Evolutionary conservation across 2,888 invertebrate genomes (phyloP).

Genomic region (Synanthedon vespiformis): DNA sequence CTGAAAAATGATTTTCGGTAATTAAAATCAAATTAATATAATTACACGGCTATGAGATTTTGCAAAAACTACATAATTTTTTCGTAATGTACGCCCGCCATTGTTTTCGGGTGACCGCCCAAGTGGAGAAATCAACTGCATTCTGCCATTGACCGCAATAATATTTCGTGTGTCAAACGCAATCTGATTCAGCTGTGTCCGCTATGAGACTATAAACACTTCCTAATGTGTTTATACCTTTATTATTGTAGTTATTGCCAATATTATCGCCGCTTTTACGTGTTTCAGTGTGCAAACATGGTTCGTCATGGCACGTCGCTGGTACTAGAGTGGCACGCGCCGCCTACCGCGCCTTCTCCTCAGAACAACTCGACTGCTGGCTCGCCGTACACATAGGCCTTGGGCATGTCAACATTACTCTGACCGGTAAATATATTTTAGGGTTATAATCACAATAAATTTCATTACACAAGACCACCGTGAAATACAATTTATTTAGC

Average conservation of each 20-base stretch:
- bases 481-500: too few relatives aligned
- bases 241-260: not conserved
- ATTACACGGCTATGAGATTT: conserved; percentile 15
- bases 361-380: conserved; percentile 87
- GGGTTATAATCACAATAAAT: too few relatives aligned
- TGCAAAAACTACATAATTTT: conserved; percentile 18
- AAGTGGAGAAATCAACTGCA: conserved; percentile 37
- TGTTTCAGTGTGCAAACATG: conserved; percentile 85
- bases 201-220: not conserved
- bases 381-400: conserved; percentile 94
- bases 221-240: not conserved
- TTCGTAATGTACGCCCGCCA: conserved; percentile 28
- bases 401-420: conserved; percentile 94
- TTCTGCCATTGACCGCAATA: conserved; percentile 36
- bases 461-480: too few relatives aligned
- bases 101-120: conserved; percentile 41
- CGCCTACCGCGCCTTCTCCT: conserved; percentile 91
- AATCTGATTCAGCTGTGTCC: conserved; percentile 4
- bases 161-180: conserved; percentile 21
- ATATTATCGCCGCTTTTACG: not conserved
- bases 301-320: conserved; percentile 95
- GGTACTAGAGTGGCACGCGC: conserved; percentile 80
- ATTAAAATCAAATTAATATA: conserved; percentile 1
- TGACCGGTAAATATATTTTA: conserved; percentile 75
- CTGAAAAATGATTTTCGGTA: conserved; percentile 1